A percentile compares a stretch with the other conserved stretches of the same genome.
Conservation (phyloP, 2,888 invertebrate genomes). For the Plagodis dolabraria region DNA sequence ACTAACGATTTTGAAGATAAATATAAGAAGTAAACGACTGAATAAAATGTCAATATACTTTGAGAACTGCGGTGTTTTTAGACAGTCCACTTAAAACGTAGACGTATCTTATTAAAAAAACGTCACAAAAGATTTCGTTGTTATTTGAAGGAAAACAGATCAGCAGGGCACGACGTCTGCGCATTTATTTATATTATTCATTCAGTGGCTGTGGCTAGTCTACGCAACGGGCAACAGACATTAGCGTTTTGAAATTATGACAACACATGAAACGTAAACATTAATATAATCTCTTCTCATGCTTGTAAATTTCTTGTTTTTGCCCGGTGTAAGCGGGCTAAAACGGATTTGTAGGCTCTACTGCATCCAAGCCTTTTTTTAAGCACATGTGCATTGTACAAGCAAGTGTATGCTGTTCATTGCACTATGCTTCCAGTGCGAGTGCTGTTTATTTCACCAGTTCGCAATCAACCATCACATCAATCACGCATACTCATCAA, state of each 20-base stretch:
- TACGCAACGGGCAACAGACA: constrained; percentile 38
- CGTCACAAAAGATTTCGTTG: constrained; percentile 22
- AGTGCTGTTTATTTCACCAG: too few relatives aligned
- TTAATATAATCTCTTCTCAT: too few relatives aligned
- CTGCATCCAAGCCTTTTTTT: too few relatives aligned
- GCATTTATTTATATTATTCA: constrained; percentile 69
- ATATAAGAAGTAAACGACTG: constrained; percentile 1
- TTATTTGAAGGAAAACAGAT: constrained; percentile 64
- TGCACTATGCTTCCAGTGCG: too few relatives aligned
- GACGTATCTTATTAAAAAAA: constrained; percentile 23
- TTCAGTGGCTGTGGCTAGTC: constrained; percentile 44
- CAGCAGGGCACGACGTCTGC: constrained; percentile 61
- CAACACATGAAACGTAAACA: neutral
- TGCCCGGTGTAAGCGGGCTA: too few relatives aligned
- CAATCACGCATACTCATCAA: too few relatives aligned
- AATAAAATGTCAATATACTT: constrained; percentile 14
- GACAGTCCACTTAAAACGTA: constrained; percentile 21
- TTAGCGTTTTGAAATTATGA: constrained; percentile 20
- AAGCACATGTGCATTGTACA: too few relatives aligned
- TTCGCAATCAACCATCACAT: too few relatives aligned
- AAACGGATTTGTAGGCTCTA: too few relatives aligned
- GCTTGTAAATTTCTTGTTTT: too few relatives aligned
- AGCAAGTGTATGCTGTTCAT: too few relatives aligned
- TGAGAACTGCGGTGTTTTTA: constrained; percentile 7
- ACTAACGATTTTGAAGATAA: neutral